Percentiles rank a stretch among this genome's conserved stretches.
Conservation (phyloP, 2,888 invertebrate genomes). For the Ochlodes sylvanus region DNA sequence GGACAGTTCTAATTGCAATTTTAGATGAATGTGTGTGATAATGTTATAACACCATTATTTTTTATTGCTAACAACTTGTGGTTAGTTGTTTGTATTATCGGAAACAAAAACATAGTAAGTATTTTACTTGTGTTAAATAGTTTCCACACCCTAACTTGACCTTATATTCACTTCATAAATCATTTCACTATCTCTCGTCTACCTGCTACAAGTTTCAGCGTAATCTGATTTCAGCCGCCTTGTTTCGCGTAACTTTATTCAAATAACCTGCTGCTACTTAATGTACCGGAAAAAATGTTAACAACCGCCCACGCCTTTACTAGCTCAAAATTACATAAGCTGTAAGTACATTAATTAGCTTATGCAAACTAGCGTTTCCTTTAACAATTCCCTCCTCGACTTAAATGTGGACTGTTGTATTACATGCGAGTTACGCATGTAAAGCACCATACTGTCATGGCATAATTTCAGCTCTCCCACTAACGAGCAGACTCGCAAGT, state of each 20-base stretch:
- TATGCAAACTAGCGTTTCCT: constrained; percentile 4
- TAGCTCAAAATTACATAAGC: neutral
- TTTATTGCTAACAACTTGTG: no score
- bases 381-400: constrained; percentile 6
- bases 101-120: no score
- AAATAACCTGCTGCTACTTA: constrained; percentile 3
- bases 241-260: constrained; percentile 15
- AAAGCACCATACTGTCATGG: constrained; percentile 60
- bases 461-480: constrained; percentile 75
- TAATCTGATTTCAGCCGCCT: constrained; percentile 3
- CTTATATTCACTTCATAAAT: constrained; percentile 16
- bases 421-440: constrained; percentile 67
- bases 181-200: constrained; percentile 19
- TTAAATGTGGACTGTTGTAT: constrained; percentile 17
- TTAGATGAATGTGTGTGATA: no score
- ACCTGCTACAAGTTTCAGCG: constrained; percentile 20
- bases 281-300: constrained; percentile 6
- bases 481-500: constrained; percentile 77
- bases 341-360: constrained; percentile 6
- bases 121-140: neutral
- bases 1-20: no score
- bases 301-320: neutral
- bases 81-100: no score
- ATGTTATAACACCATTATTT: no score
- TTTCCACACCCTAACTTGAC: neutral